A percentile compares a stretch with the other conserved stretches of the same genome.
These are phyloP conservation scores for Aphidius ervi DNA, from an alignment of 1,140 invertebrate genomes.

Conservation along the genomic window DNA sequence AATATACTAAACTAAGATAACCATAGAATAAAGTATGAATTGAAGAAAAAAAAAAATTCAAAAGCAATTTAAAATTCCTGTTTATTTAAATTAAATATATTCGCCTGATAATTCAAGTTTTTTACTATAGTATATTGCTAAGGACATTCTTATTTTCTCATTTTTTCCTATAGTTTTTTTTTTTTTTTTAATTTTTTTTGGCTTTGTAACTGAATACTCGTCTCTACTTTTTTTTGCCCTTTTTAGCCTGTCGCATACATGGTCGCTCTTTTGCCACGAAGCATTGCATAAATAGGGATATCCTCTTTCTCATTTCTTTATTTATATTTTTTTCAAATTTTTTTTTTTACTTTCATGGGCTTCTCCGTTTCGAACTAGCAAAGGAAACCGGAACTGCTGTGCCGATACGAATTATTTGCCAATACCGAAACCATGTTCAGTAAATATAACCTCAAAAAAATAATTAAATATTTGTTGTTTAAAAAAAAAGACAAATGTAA, in stretches of 20 bases:
- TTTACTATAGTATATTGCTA: too few species aligned
- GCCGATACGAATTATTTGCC: constrained; percentile 16
- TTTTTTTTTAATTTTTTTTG: neutral
- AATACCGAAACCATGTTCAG: neutral
- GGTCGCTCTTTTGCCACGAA: constrained; percentile 21
- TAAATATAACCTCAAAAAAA: too few species aligned
- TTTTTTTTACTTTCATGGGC: constrained; percentile 38
- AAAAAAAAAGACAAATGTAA: too few species aligned
- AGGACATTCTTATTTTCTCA: too few species aligned
- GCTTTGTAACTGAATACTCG: constrained; percentile 22
- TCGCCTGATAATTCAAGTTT: constrained; percentile 16
- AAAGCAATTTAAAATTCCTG: too few species aligned
- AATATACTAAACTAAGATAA: too few species aligned
- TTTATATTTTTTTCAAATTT: too few species aligned
- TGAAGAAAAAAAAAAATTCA: too few species aligned
- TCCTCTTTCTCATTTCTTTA: constrained; percentile 37
- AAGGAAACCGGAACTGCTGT: constrained; percentile 43
- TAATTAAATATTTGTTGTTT: too few species aligned
- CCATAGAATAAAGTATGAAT: too few species aligned
- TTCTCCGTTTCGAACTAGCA: constrained; percentile 50
- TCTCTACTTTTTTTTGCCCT: constrained; percentile 13
- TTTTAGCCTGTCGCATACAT: constrained; percentile 9
- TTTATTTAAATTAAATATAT: neutral
- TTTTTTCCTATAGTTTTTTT: too few species aligned
- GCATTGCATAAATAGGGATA: constrained; percentile 24